Conservation (phyloP, 2,888 invertebrate genomes). For the Latheticus oryzae region DNA sequence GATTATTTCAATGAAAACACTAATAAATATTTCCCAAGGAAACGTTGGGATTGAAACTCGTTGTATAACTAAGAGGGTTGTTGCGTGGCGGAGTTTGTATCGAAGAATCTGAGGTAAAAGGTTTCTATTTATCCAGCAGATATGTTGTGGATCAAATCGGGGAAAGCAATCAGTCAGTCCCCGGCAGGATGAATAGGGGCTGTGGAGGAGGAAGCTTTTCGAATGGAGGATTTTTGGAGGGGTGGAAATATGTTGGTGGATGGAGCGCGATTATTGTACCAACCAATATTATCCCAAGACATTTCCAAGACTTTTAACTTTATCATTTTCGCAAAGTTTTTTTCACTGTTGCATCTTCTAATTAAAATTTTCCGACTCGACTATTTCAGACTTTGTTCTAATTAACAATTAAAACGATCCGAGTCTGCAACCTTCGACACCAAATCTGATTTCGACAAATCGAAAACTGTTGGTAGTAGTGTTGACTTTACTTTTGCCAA, state of each 20-base stretch:
- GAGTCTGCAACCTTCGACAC: background rate
- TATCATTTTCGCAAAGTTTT: constrained; percentile 1
- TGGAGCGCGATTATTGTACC: constrained; percentile 43
- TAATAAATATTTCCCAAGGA: constrained; percentile 35
- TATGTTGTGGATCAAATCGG: constrained; percentile 62
- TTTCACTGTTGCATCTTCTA: background rate
- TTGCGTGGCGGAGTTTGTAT: constrained; percentile 39
- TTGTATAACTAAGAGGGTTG: constrained; percentile 35
- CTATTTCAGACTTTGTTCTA: background rate
- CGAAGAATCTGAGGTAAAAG: constrained; percentile 46
- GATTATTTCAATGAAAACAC: constrained; percentile 27
- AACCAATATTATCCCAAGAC: constrained; percentile 28
- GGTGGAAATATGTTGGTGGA: constrained; percentile 40
- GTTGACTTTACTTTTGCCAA: constrained; percentile 17
- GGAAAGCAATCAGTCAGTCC: constrained; percentile 62
- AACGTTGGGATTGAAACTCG: constrained; percentile 29
- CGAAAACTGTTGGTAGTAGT: constrained; percentile 1
- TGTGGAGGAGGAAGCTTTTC: constrained; percentile 40
- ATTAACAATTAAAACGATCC: constrained; percentile 20
- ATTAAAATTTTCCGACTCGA: constrained; percentile 14
- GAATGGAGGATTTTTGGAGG: constrained; percentile 41
- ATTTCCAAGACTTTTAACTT: constrained; percentile 23
- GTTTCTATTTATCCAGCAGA: constrained; percentile 63
- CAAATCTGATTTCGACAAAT: constrained; percentile 20
- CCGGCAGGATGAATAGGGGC: constrained; percentile 40